Evolutionary conservation across 2,888 invertebrate species (phyloP).

Genomic region (Stramonita haemastoma): DNA sequence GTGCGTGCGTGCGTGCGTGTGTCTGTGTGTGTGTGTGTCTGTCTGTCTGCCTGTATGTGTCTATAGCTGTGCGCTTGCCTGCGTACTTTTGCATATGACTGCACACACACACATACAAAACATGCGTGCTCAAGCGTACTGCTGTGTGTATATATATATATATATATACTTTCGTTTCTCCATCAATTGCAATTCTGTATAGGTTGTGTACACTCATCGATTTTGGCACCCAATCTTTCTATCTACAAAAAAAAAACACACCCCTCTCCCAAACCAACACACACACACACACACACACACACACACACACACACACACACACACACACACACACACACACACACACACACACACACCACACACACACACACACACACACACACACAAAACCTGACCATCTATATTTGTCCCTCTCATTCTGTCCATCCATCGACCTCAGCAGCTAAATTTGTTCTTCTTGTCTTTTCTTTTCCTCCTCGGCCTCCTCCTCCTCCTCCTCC

Average conservation of each 20-base stretch:
- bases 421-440: background rate
- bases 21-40: background rate
- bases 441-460: background rate
- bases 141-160: background rate
- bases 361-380: background rate
- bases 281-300: no score
- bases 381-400: background rate
- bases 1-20: background rate
- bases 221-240: no score
- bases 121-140: background rate
- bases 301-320: no score
- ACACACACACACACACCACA: no score
- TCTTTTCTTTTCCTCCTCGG: no score
- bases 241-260: background rate
- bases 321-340: no score
- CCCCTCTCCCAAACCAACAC: no score
- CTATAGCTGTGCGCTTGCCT: background rate
- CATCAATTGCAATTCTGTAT: no score
- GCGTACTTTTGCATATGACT: background rate
- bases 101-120: background rate
- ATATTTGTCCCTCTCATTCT: background rate
- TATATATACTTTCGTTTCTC: no score
- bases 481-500: no score
- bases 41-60: background rate
- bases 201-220: no score